phyloP scores from a whole-genome alignment of 2,797 vertebrate genomes.

The Pangasius mekongensis region DNA sequence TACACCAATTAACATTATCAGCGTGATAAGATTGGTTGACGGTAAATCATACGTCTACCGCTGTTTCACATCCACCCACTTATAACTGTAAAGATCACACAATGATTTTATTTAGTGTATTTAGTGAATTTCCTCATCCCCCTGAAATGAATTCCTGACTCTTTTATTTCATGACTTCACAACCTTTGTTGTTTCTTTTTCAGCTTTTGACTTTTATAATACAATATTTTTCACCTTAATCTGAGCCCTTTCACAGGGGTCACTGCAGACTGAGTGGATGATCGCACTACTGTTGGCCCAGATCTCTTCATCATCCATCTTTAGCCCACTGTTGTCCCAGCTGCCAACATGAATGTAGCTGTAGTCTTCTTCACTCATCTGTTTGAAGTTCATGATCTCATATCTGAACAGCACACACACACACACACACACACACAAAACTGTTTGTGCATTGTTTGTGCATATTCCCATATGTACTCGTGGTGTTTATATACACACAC shows the following conservation, averaged over 20 bases:
- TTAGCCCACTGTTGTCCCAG: conserved; percentile 95
- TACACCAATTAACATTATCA: background rate
- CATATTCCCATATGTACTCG: too few species aligned
- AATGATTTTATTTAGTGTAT: background rate
- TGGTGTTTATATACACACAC: background rate
- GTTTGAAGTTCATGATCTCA: conserved; percentile 99
- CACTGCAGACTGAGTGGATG: conserved; percentile 94
- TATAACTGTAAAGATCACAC: background rate
- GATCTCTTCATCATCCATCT: conserved; percentile 96
- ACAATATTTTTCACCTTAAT: conserved; percentile 85
- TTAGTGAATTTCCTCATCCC: background rate
- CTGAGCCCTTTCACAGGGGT: conserved; percentile 94
- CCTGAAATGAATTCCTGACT: background rate
- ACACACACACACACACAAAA: background rate
- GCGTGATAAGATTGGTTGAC: background rate
- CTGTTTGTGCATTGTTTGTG: too few species aligned
- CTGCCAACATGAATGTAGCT: conserved; percentile 97
- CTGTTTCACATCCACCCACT: background rate
- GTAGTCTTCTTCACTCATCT: conserved; percentile 85
- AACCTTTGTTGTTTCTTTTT: background rate
- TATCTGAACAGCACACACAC: conserved; percentile 77
- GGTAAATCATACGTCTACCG: background rate
- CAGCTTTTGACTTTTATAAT: background rate
- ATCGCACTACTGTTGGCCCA: conserved; percentile 88
- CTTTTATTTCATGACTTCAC: background rate